Conservation (phyloP, 2,113 vertebrate genomes). For the Passerina amoena region DNA sequence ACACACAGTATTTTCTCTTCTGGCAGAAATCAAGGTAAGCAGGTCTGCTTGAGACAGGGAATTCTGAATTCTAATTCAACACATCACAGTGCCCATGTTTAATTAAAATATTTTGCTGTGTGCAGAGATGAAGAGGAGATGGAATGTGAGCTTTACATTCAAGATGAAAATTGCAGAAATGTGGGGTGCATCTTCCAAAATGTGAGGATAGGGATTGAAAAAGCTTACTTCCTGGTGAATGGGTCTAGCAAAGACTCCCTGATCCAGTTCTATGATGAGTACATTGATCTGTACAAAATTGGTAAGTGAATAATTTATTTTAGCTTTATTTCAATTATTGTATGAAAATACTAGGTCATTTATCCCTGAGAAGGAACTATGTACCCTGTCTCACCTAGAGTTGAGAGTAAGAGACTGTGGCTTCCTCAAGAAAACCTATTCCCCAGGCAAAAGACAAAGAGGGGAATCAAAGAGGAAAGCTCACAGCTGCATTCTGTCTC, state of each 20-base stretch:
- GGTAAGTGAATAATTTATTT: conserved; percentile 24
- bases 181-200: conserved; percentile 32
- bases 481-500: background rate
- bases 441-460: background rate
- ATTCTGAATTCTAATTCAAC: background rate
- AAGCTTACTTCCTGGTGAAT: conserved; percentile 17
- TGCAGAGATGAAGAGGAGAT: background rate
- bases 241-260: background rate
- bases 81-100: background rate
- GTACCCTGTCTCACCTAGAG: background rate
- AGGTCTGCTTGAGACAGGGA: background rate
- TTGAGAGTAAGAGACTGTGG: background rate
- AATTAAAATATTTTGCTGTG: background rate
- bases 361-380: background rate
- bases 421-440: background rate
- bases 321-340: background rate
- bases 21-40: background rate
- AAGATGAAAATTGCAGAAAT: background rate
- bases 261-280: background rate
- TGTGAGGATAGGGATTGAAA: rapidly evolving
- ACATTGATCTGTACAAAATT: background rate
- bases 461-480: background rate
- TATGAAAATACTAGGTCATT: background rate
- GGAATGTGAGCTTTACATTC: conserved; percentile 54
- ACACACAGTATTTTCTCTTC: conserved; percentile 60